Conservation (phyloP, 30 jellyfish, hydroid and myxozoan species). For the Chrysaora quinquecirrha region DNA sequence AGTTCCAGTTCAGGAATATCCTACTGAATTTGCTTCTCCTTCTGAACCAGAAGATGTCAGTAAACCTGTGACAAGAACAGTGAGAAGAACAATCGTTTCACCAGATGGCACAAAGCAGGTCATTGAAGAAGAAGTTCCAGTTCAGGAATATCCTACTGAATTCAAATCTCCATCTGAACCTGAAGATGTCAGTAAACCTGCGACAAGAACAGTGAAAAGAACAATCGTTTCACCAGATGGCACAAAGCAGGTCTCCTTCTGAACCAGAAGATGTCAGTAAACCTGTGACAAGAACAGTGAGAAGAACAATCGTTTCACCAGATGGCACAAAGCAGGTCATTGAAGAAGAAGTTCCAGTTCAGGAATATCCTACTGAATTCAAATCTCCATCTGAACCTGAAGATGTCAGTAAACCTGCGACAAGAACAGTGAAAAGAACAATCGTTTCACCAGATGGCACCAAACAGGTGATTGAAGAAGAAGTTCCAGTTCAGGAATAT, state of each 20-base stretch:
- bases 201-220: not conserved
- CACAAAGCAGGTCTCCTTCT: slow-evolving; percentile 22
- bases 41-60: too few species aligned
- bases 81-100: slow-evolving; percentile 50
- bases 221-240: slow-evolving; percentile 16
- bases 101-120: slow-evolving; percentile 77
- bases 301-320: not conserved
- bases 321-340: slow-evolving; percentile 46
- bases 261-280: too few species aligned
- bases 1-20: slow-evolving; percentile 29
- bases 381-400: too few species aligned
- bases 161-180: too few species aligned
- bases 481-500: too few species aligned
- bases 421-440: not conserved
- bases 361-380: too few species aligned
- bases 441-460: slow-evolving; percentile 20
- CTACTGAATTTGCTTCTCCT: too few species aligned
- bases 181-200: slow-evolving; percentile 34
- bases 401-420: slow-evolving; percentile 38
- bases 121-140: slow-evolving; percentile 54
- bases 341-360: slow-evolving; percentile 51
- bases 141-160: slow-evolving; percentile 13
- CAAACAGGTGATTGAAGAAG: slow-evolving; percentile 47
- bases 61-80: slow-evolving; percentile 46
- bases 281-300: not conserved